Evolutionary conservation across 2,888 invertebrate species (phyloP), one percentile per base, ranked within the genome.

Genomic region (Phortica magna): DNA sequence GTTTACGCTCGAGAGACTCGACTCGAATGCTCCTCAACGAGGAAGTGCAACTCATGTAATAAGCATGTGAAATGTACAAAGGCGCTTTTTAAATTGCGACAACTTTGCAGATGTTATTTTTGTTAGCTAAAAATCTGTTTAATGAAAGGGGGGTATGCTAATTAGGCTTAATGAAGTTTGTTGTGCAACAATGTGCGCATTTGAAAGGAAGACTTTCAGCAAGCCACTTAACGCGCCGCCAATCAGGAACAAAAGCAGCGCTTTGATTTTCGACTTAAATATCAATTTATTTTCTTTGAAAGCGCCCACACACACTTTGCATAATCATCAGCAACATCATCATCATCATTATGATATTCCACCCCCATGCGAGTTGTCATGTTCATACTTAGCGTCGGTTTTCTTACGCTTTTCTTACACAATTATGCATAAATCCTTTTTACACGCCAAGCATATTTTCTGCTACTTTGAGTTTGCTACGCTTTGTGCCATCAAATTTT

Each of bases 361-460:
- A 61, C 22, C 61, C 61, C 61, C 9, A 17, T 2, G 31, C 14
- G 31, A 31, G 31, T 31, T 31, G 31, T 1, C 31, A 31, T 17
- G 10, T 19, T 57, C 19, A 19, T 68, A 68, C 48, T 43, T 68
- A 43, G 43, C 42, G n/a, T 57, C 55, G 55, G 12, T 14, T 65
- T 83, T 72, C 82, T 84, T 83, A 87, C 83, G 87, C 85, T 81
- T 79, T 84, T 89, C 88, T 88, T 77, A 89, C 84, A 85, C 81
- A 87, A 89, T 89, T 85, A 89, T 81, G 84, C 83, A 84, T 89
- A 89, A 88, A 89, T 87, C 89, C 88, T 80, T 85, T 88, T 85
- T 88, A 84, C 88, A 84, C 87, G 85, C 84, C 81, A 79, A 81
- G 89, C 88, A 88, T 89, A 87, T 87, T 87, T 88, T 84, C 84